Base-by-base conservation (phyloP, 2,797 vertebrate species). In the Carduelis carduelis region DNA sequence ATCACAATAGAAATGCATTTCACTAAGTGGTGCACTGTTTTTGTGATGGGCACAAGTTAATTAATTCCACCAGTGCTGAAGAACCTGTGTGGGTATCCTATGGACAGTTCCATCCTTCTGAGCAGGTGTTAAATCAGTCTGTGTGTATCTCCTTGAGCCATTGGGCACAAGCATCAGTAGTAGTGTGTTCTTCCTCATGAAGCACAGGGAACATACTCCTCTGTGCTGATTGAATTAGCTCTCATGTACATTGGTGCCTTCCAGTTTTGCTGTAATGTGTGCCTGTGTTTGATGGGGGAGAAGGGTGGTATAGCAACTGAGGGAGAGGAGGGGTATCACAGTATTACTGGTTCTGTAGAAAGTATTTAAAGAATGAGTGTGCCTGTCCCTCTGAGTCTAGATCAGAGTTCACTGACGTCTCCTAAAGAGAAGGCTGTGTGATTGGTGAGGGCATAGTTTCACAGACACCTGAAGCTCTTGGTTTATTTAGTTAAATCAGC, bases 141-240 rank as follows among this genome's bases (percentile, higher is more conserved):
- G 23, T 35, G 23, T 44, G 3, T 34, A 27, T 37, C 35, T 74
- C 24, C 10, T 3, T 18, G 41, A 68, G 32, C 34, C 20, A 4
- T 12, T 39, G 6, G 16, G 41, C 37, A 8, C 20, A 8, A 5
- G 1, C 19, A 9, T 47, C 0, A 6, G 1, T 32, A 8, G 2
- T 15, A 24, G 32, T 2, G 14, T 30, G 27, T 13, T 14, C 26
- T 39, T 65, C 21, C 64, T 71, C 41, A 7, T 2, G 5, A 49
- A 78, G 35, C 18, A 30, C 37, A 69, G 43, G 7, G 35, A 10
- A 4, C 26, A 2, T 20, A 1, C 27, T 20, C 22, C 24, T 69
- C 17, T 32, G 34, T 43, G 27, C 35, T 57, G 43, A 5, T n/a
- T 14, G 44, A 65, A 28, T 63, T 53, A 26, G 8, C 52, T 17